These are phyloP conservation scores for Bos indicus DNA, from an alignment of 2,113 vertebrate genomes.

Conservation along the genomic window DNA sequence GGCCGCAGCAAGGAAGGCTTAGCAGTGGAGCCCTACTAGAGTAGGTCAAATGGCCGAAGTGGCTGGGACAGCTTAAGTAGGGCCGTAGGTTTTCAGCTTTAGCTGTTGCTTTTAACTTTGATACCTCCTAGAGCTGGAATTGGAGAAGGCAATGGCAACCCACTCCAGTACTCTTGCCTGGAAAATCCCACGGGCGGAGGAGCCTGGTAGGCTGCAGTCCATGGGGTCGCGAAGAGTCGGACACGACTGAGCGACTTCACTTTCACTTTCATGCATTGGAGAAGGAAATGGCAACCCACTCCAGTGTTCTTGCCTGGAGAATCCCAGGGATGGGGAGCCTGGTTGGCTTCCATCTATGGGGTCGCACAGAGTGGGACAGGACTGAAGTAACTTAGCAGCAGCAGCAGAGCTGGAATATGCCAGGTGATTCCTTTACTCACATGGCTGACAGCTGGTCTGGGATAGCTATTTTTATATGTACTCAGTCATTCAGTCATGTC, in stretches of 20 bases:
- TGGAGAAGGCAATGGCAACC: too few relatives aligned
- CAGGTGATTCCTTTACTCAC: neutral
- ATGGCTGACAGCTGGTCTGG: neutral
- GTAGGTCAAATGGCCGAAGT: neutral
- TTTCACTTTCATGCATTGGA: too few relatives aligned
- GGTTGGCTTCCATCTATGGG: too few relatives aligned
- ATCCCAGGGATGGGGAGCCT: too few relatives aligned
- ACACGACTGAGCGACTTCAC: too few relatives aligned
- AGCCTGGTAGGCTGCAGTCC: too few relatives aligned
- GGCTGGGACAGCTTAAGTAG: neutral
- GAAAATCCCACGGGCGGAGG: too few relatives aligned
- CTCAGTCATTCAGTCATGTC: neutral
- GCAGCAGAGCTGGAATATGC: neutral
- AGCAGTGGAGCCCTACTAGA: neutral
- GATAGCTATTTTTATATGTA: neutral
- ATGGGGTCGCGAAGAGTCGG: rapidly evolving
- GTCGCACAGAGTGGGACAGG: rapidly evolving
- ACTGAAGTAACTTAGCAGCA: too few relatives aligned
- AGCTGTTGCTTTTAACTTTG: neutral
- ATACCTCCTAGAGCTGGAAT: neutral
- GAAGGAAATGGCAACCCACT: too few relatives aligned
- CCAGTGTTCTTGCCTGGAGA: too few relatives aligned
- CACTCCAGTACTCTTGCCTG: too few relatives aligned
- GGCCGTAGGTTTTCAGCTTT: neutral
- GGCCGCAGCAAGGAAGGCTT: neutral